Conservation (phyloP, 2,797 vertebrate genomes). For the Chaetodon trifasciatus region DNA sequence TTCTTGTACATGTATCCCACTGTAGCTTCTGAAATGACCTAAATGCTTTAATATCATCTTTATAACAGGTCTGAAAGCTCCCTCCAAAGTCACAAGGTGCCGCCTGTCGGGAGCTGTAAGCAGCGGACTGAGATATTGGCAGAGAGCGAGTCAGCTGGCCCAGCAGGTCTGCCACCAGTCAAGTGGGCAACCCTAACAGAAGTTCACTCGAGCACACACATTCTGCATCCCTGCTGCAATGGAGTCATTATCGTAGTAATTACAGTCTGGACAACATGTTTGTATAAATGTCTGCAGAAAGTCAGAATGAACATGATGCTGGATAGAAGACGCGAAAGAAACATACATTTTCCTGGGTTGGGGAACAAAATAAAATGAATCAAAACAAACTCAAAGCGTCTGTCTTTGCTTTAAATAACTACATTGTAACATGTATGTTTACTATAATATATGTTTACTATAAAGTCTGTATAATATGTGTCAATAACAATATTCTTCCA, state of each 20-base stretch:
- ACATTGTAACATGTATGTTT: neutral
- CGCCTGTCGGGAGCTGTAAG: neutral
- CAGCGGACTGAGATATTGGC: constrained; percentile 6
- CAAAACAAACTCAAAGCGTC: constrained; percentile 15
- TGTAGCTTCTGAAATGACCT: neutral
- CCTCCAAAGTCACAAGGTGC: neutral
- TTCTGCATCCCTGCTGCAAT: constrained; percentile 3
- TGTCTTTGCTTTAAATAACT: constrained; percentile 17
- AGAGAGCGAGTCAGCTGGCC: constrained; percentile 7
- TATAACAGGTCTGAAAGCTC: constrained; percentile 22
- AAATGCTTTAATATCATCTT: neutral
- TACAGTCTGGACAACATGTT: neutral
- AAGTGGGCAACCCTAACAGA: constrained; percentile 10
- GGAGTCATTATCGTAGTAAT: constrained; percentile 2
- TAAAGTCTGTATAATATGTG: neutral
- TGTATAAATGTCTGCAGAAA: neutral
- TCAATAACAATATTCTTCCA: neutral
- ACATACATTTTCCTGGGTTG: neutral
- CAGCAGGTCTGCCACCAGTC: constrained; percentile 41
- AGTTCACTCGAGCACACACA: constrained; percentile 26
- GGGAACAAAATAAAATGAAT: constrained; percentile 34
- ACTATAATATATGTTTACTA: too few species aligned
- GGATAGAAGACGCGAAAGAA: neutral
- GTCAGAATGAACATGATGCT: neutral
- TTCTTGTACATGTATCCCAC: neutral